Evolutionary conservation across 1,140 invertebrate species (phyloP), one percentile per base, ranked within the genome.

Genomic region (Bombus vancouverensis): DNA sequence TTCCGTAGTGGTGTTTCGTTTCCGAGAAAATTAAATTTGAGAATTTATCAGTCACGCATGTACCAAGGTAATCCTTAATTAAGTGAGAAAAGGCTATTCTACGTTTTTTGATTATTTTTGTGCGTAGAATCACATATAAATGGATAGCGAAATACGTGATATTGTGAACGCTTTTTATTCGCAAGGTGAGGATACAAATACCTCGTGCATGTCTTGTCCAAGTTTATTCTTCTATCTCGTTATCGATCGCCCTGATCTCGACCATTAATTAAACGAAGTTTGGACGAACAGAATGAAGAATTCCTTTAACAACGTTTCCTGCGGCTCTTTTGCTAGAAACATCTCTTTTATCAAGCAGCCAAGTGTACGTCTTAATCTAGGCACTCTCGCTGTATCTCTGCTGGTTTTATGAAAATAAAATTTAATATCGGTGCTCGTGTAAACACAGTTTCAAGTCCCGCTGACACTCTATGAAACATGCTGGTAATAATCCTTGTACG

Each of bases 261-360:
- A 34, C 28, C 39, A 68, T 88, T 88, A 88, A 88, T 88, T 88
- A 87, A 10, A 71, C 44, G 39, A 65, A 88, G 87, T 88, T 78
- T 10, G 59, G 70, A 83, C 37, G 25, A 71, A n/a, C 62, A 34
- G 39, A 39, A 25, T n/a, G 71, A 65, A 62, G 42, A 57, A 62
- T 77, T 73, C 73, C 32, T 18, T 72, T 73, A 44, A 32, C 34
- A 32, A 44, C 25, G 15, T 65, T 78, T 32, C 15, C 37, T 15
- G 9, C 8, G 2, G 28, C 12, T 3, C 1, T 34, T 53, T 8
- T 2, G 47, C 47, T 22, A 5, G 47, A 8, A 22, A 53, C 47
- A 15, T 8, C 13, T 37, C 5, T 10, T 44, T 62, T 34, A 39
- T 79, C 57, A 8, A 12, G 28, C 70, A 9, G 5, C 42, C 13